Evolutionary conservation across 2,888 invertebrate species (phyloP), one percentile per base, ranked within the genome.

Genomic region (Ctenicera cuprea): DNA sequence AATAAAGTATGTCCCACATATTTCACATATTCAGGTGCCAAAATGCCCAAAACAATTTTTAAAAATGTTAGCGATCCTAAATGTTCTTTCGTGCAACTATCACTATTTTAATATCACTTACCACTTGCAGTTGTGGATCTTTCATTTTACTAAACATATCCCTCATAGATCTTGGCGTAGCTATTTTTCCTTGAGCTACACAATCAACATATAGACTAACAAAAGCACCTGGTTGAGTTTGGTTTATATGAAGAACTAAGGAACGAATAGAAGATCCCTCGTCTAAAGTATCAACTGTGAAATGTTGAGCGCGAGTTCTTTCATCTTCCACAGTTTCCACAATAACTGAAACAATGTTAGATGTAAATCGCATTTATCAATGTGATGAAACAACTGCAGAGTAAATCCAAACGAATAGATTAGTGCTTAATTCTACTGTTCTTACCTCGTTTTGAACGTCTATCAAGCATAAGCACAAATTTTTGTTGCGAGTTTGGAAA

Each of bases 141-240:
- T 86, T 87, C 87, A 91, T 88, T 79, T 90, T 87, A 62, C 87
- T 85, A 79, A 90, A 87, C 86, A 91, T 88, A 76, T 92, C 90
- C 76, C 90, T 89, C 83, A 90, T 88, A 59, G 89, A 86, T 78
- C 89, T 89, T 5, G 90, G 89, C 81, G 92, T 89, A 8, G 89
- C 86, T 22, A 94, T 90, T 86, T 90, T 90, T 43, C 93, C 93
- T 73, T 92, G 89, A 0, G 90, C 87, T 26, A 88, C 88, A 82
- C 94, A 94, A 79, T 93, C 92, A 3, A 92, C 88, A 79, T 91
- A 91, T 30, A 94, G 85, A 78, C 91, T 90, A 18, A 93, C 89
- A 76, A 89, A 89, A 1, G 90, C 90, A 0, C 90, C 88, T 0
- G 91, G 90, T 75, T 89, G 88, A 20, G 82, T 84, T 81, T 92